phyloP scores from a whole-genome alignment of 2,888 invertebrate genomes.

The Tineola bisselliella region DNA sequence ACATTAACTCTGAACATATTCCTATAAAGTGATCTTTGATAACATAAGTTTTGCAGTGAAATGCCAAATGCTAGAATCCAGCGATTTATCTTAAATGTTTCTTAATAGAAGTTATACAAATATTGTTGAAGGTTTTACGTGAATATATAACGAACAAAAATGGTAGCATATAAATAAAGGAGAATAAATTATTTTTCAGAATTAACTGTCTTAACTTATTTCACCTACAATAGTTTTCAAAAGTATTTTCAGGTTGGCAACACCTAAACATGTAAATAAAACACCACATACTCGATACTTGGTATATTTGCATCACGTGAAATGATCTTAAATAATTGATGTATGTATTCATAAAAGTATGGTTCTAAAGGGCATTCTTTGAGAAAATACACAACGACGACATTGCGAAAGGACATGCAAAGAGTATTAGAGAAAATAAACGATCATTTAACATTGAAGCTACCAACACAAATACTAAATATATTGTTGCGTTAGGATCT shows the following conservation, averaged over 20 bases:
- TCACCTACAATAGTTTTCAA: background rate
- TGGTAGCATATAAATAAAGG: constrained; percentile 36
- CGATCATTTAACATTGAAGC: too few relatives aligned
- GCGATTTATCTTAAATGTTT: constrained; percentile 54
- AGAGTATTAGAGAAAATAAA: too few relatives aligned
- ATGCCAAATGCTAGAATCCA: constrained; percentile 63
- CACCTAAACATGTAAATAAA: background rate
- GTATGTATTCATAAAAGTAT: too few relatives aligned
- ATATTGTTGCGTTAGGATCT: too few relatives aligned
- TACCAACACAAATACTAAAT: too few relatives aligned
- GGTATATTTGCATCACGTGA: background rate
- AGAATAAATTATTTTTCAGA: constrained; percentile 66
- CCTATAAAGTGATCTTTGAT: background rate
- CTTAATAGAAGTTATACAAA: constrained; percentile 63
- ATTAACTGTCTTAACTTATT: background rate
- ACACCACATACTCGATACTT: background rate
- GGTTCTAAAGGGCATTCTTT: too few relatives aligned
- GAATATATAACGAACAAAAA: constrained; percentile 56
- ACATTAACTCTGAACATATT: background rate
- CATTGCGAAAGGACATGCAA: too few relatives aligned
- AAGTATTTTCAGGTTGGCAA: background rate
- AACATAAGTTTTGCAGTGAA: constrained; percentile 55
- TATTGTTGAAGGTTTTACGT: constrained; percentile 66
- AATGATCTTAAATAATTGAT: background rate
- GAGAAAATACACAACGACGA: too few relatives aligned